These are phyloP conservation scores for Meriones psammophilus DNA, from an alignment of 2,797 vertebrate genomes.

Conservation along the genomic window DNA sequence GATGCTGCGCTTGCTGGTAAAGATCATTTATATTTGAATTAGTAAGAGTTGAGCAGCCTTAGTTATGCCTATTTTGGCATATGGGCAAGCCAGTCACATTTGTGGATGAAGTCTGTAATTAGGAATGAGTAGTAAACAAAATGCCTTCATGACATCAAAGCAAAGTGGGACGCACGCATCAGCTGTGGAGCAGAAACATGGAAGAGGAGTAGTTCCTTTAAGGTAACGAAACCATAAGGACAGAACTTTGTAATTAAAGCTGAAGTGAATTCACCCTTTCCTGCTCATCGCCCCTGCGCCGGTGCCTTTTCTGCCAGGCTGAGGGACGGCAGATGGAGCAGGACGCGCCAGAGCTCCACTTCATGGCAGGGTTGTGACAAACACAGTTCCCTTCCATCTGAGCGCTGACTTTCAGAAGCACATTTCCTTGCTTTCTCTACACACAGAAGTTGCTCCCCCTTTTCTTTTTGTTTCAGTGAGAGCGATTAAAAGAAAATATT, in stretches of 20 bases:
- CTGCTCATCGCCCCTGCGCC: conserved; percentile 77
- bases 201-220: conserved; percentile 56
- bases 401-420: conserved; percentile 80
- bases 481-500: conserved; percentile 6
- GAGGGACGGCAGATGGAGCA: conserved; percentile 86
- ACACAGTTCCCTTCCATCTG: conserved; percentile 54
- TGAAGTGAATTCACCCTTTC: conserved; percentile 84
- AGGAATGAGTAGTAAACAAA: conserved; percentile 72
- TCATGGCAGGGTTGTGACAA: conserved; percentile 79
- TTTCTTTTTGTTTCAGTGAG: not conserved
- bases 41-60: conserved; percentile 54
- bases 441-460: conserved; percentile 63
- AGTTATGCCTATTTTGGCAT: conserved; percentile 64
- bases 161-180: conserved; percentile 69
- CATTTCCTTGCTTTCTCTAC: conserved; percentile 73
- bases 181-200: conserved; percentile 51
- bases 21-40: conserved; percentile 68
- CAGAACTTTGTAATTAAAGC: conserved; percentile 84
- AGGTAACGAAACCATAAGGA: conserved; percentile 72
- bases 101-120: conserved; percentile 71
- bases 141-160: conserved; percentile 75
- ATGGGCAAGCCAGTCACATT: conserved; percentile 71
- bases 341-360: conserved; percentile 81
- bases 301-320: conserved; percentile 85
- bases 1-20: conserved; percentile 34